phyloP scores from a whole-genome alignment of 2,113 vertebrate genomes.

The Myanophis thanlyinensis region DNA sequence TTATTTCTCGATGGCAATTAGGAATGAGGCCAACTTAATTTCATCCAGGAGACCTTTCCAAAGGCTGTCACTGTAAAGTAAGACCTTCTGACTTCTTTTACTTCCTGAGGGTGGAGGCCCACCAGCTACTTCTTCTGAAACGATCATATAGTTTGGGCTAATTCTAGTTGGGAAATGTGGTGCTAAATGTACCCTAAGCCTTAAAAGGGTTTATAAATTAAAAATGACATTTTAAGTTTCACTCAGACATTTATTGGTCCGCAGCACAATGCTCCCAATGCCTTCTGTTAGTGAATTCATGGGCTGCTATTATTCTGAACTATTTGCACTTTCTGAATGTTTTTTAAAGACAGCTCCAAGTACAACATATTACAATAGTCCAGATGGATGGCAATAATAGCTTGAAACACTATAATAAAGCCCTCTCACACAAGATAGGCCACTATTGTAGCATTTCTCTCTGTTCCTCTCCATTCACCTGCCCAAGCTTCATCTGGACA shows the following conservation, averaged over 20 bases:
- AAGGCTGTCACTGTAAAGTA: neutral
- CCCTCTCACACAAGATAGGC: neutral
- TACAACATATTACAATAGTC: neutral
- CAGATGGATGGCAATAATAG: neutral
- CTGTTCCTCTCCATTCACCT: neutral
- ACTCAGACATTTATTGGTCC: neutral
- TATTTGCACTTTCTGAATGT: neutral
- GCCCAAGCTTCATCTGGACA: neutral
- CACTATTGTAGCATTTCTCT: neutral
- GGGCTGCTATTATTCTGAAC: neutral
- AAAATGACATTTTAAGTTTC: neutral
- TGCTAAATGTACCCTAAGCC: neutral
- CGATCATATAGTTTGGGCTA: neutral
- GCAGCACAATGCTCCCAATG: neutral
- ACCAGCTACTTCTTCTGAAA: neutral
- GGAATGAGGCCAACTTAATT: neutral
- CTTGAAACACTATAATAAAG: neutral
- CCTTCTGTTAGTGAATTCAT: neutral
- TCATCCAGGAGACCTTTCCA: neutral
- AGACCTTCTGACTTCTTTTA: neutral
- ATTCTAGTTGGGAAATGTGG: neutral
- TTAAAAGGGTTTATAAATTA: neutral
- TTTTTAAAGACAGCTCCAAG: neutral
- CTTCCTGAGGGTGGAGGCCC: neutral
- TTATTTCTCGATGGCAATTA: neutral